A percentile compares a stretch with the other conserved stretches of the same genome.
Conservation (phyloP, 2,888 invertebrate species). For the Byasa hedistus region DNA sequence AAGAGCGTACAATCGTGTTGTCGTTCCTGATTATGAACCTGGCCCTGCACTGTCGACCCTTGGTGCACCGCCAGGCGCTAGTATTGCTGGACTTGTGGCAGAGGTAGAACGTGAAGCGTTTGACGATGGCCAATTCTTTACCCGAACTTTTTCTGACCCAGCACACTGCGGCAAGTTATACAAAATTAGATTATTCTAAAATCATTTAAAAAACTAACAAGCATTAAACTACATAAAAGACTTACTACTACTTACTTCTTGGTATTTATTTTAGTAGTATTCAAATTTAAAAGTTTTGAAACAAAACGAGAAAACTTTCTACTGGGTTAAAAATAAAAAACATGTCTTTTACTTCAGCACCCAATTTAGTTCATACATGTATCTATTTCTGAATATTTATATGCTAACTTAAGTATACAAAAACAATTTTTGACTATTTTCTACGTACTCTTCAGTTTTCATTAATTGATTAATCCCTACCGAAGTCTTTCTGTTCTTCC, state of each 20-base stretch:
- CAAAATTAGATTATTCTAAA: not conserved
- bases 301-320: too few relatives aligned
- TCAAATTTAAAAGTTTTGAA: not conserved
- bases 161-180: conserved; percentile 40
- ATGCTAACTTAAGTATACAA: too few relatives aligned
- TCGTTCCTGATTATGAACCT: conserved; percentile 49
- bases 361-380: too few relatives aligned
- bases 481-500: too few relatives aligned
- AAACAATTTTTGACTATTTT: too few relatives aligned
- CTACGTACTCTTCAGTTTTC: too few relatives aligned
- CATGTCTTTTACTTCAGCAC: too few relatives aligned
- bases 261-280: not conserved
- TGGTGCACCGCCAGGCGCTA: conserved; percentile 40
- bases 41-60: conserved; percentile 40
- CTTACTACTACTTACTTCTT: too few relatives aligned
- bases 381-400: too few relatives aligned
- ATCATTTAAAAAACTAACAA: too few relatives aligned
- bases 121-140: conserved; percentile 38
- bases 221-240: not conserved
- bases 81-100: conserved; percentile 30
- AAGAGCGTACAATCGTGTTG: conserved; percentile 58
- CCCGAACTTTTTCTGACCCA: conserved; percentile 40
- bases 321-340: too few relatives aligned
- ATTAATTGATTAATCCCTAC: too few relatives aligned
- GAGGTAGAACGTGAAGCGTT: conserved; percentile 46